Evolutionary conservation across 2,797 vertebrate genomes (phyloP), one percentile per base, ranked within the genome.

Genomic region (Cossypha polioptera): DNA sequence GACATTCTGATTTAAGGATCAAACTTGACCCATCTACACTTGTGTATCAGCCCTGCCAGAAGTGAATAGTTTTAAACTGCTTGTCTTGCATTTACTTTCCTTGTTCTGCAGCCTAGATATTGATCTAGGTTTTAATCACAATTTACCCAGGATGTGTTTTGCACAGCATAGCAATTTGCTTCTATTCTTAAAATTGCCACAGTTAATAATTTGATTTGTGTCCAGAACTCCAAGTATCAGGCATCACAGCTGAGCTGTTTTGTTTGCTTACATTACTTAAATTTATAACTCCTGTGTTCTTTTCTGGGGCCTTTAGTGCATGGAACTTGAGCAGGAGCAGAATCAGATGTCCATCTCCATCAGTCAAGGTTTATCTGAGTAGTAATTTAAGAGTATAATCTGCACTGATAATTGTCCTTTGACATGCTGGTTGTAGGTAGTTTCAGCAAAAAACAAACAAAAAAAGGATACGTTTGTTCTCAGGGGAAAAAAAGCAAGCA

Each of bases 101-200:
- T 61, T 88, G 20, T 80, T 88, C 48, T 88, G 48, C 28, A 88
- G 31, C 25, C 36, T 66, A 59, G 61, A 48, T 90, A 58, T 36
- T 73, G 63, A 74, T 86, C n/a, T 75, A 79, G 29, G 63, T 47
- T 35, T 76, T 68, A 61, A 73, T 62, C 9, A 8, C 72, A 26
- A 16, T 78, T 68, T 90, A 76, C 29, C 26, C 35, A 68, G 59
- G 16, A 45, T 50, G 16, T 72, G 15, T 85, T 91, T 91, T 79
- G 45, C 94, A 65, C 26, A 47, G 42, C 5, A 4, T 35, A 42
- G 48, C 40, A 33, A 6, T 81, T 75, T 81, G 31, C 40, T 59
- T 78, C 50, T 81, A 2, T 47, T 87, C 29, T 57, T 78, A 86
- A 95, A 88, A 76, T 80, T 57, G 19, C 40, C 51, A 50, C 43